phyloP scores from a whole-genome alignment of 2,113 vertebrate species.

The Coturnix japonica region DNA sequence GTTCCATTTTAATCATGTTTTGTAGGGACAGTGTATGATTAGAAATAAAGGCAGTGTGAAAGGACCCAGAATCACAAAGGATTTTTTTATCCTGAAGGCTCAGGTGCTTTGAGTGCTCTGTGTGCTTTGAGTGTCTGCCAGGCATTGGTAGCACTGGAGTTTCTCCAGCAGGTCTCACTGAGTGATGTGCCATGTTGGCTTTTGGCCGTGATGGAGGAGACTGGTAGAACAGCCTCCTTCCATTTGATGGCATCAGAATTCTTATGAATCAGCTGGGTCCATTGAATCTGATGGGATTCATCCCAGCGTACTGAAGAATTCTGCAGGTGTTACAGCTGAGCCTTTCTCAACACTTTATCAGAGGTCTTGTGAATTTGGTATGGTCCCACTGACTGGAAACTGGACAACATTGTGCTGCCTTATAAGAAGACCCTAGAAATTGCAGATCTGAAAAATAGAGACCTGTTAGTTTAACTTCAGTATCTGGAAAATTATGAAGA shows the following conservation, averaged over 20 bases:
- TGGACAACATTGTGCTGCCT: background rate
- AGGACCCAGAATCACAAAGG: background rate
- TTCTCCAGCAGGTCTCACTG: background rate
- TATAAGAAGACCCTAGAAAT: background rate
- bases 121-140: background rate
- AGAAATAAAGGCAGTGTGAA: background rate
- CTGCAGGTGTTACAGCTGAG: background rate
- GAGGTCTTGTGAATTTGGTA: background rate
- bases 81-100: background rate
- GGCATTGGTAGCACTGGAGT: rapidly evolving
- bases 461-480: no score
- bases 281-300: background rate
- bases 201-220: no score
- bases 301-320: background rate
- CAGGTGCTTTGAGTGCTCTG: no score
- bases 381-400: background rate
- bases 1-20: background rate
- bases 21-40: background rate
- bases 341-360: background rate
- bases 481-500: no score
- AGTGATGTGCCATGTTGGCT: rapidly evolving
- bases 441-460: no score
- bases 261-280: background rate
- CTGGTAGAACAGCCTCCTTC: background rate
- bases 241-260: background rate